Conservation (phyloP, 2,113 vertebrate species). For the Melanocharis versteri region DNA sequence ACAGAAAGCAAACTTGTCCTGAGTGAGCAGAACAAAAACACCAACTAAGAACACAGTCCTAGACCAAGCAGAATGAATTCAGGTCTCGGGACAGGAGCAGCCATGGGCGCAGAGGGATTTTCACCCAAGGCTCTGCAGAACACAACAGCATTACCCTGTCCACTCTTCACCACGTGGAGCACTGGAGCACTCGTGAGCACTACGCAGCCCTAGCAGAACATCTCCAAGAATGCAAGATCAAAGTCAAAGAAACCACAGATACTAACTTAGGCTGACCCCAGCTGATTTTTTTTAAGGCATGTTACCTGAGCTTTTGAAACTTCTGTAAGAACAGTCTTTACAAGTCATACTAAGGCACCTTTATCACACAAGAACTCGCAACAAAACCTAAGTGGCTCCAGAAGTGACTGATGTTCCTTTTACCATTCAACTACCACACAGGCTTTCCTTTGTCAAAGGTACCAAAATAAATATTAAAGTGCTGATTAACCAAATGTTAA, state of each 20-base stretch:
- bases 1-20: not conserved
- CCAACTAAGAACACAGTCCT: not conserved
- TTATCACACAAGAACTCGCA: not conserved
- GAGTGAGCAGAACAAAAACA: not conserved
- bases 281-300: not conserved
- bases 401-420: not conserved
- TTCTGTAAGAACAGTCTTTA: not conserved
- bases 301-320: not conserved
- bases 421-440: not conserved
- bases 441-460: not conserved
- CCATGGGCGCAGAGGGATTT: rapidly evolving
- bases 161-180: rapidly evolving
- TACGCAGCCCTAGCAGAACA: rapidly evolving
- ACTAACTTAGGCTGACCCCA: not conserved
- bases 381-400: not conserved
- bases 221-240: rapidly evolving
- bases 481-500: not conserved
- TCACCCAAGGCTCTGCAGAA: not conserved
- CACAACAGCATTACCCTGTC: rapidly evolving
- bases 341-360: not conserved
- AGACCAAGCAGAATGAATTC: not conserved
- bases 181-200: not conserved
- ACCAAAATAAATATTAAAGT: not conserved
- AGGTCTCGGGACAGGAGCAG: not conserved
- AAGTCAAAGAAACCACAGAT: not conserved